Evolutionary conservation across 2,888 invertebrate species (phyloP).

Genomic region (Cotesia congregata): DNA sequence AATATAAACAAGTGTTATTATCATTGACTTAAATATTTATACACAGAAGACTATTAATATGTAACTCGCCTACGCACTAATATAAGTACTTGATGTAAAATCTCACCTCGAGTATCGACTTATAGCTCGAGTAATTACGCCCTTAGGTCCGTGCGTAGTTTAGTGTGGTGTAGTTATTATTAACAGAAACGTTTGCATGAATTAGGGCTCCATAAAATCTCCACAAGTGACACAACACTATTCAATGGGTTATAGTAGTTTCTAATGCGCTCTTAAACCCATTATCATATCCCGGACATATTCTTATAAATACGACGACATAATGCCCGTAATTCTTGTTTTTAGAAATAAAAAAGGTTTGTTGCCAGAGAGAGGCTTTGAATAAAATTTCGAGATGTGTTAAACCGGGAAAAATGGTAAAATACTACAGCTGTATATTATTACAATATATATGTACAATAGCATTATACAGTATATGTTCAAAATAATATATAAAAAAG

Average conservation of each 20-base stretch:
- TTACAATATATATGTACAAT: neutral
- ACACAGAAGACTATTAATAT: constrained; percentile 49
- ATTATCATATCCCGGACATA: constrained; percentile 21
- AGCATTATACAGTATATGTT: neutral
- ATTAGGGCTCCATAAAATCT: constrained; percentile 54
- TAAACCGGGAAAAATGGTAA: neutral
- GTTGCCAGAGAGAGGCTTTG: neutral
- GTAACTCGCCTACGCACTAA: constrained; percentile 52
- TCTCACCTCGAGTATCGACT: constrained; percentile 47
- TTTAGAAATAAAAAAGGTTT: constrained; percentile 3
- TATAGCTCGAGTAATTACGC: constrained; percentile 60
- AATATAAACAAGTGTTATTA: constrained; percentile 26
- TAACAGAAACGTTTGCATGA: constrained; percentile 55
- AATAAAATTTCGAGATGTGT: constrained; percentile 3
- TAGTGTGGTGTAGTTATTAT: constrained; percentile 44
- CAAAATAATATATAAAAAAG: neutral
- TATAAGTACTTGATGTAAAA: constrained; percentile 40
- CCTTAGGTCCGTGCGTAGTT: constrained; percentile 40
- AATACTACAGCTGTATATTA: neutral
- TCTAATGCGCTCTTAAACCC: constrained; percentile 12
- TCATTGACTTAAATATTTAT: neutral
- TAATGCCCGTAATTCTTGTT: constrained; percentile 15
- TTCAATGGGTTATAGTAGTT: constrained; percentile 25
- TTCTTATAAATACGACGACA: constrained; percentile 22
- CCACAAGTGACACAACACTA: constrained; percentile 41